A percentile compares a stretch with the other conserved stretches of the same genome.
Evolutionary conservation across 1,140 invertebrate species (phyloP).

Genomic region (Battus philenor): DNA sequence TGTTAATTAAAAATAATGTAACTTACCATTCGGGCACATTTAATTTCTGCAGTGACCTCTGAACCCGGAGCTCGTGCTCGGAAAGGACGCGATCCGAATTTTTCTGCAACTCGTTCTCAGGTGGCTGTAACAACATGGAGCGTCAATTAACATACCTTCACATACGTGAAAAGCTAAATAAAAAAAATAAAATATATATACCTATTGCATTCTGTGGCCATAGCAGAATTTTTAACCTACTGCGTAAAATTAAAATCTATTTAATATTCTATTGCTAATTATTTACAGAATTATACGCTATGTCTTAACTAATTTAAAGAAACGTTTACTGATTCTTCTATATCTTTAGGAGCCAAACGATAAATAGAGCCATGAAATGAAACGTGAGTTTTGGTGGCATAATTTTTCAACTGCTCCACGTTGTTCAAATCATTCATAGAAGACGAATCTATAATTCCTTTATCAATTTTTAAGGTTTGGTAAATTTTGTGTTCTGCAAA

Average conservation of each 20-base stretch:
- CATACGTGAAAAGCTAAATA: neutral
- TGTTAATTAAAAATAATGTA: too few species aligned
- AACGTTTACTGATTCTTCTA: slow-evolving; percentile 48
- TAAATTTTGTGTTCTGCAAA: slow-evolving; percentile 54
- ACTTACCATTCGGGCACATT: slow-evolving; percentile 94
- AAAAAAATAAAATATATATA: slow-evolving; percentile 15
- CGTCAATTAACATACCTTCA: slow-evolving; percentile 14
- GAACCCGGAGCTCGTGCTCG: slow-evolving; percentile 94
- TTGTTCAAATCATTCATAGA: slow-evolving; percentile 46
- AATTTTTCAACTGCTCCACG: slow-evolving; percentile 21
- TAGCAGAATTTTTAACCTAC: neutral
- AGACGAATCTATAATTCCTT: slow-evolving; percentile 48
- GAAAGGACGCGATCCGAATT: slow-evolving; percentile 86
- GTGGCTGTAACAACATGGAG: slow-evolving; percentile 81
- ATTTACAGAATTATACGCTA: neutral
- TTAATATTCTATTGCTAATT: neutral
- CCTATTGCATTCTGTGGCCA: slow-evolving; percentile 14
- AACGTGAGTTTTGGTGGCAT: slow-evolving; percentile 22
- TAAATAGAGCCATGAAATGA: slow-evolving; percentile 41
- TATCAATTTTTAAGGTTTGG: slow-evolving; percentile 43
- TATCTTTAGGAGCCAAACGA: slow-evolving; percentile 39
- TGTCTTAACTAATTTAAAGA: slow-evolving; percentile 3
- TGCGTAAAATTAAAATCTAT: neutral
- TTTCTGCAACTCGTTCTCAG: slow-evolving; percentile 94
- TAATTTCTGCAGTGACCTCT: slow-evolving; percentile 92